These are phyloP conservation scores for Drusus annulatus DNA, from an alignment of 1,140 invertebrate species.

Conservation along the genomic window DNA sequence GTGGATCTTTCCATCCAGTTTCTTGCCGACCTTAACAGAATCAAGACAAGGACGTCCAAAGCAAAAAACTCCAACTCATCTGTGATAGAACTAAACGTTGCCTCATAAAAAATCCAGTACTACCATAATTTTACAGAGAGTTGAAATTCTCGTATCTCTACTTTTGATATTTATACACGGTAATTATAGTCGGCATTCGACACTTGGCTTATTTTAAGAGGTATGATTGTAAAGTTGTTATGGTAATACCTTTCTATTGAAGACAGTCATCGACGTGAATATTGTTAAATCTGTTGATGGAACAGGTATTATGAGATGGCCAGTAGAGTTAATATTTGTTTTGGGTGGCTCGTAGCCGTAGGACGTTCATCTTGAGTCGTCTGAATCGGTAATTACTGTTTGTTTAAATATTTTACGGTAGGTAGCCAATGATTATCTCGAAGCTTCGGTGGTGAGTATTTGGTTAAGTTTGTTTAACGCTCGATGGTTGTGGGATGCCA, in stretches of 20 bases:
- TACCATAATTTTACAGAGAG: too few species aligned
- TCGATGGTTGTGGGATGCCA: too few species aligned
- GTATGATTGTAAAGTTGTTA: not conserved
- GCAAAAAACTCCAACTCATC: not conserved
- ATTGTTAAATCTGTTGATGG: constrained; percentile 3
- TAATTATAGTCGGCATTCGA: not conserved
- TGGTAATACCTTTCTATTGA: not conserved
- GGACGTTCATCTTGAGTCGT: not conserved
- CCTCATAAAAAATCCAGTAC: too few species aligned
- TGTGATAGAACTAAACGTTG: not conserved
- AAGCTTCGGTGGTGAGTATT: too few species aligned
- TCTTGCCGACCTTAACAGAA: not conserved
- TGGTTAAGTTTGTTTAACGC: too few species aligned
- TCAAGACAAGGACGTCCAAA: constrained; percentile 17
- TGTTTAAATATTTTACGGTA: not conserved
- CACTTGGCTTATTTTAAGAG: not conserved
- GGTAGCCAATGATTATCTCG: too few species aligned
- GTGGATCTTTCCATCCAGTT: not conserved
- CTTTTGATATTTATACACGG: not conserved
- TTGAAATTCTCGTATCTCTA: not conserved
- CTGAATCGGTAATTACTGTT: not conserved
- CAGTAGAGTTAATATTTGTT: constrained; percentile 19
- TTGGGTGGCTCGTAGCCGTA: not conserved
- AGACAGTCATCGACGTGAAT: constrained; percentile 7
- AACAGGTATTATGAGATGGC: too few species aligned